Evolutionary conservation across 2,888 invertebrate genomes (phyloP), one percentile per base, ranked within the genome.

Genomic region (Drosophila suboccidentalis): DNA sequence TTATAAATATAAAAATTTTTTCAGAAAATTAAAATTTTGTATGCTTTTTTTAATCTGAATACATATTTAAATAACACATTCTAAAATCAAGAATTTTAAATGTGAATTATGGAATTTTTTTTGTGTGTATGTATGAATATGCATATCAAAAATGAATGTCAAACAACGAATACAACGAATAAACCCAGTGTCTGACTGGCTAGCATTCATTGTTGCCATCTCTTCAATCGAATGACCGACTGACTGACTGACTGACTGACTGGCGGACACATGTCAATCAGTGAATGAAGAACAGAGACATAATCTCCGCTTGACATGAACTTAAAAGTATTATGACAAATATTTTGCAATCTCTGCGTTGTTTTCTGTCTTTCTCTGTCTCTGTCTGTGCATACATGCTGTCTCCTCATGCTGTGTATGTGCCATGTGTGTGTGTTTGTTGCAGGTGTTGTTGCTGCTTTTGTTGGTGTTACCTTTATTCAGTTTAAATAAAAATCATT

Each of bases 241-340:
- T 10, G 50, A 15, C 32, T 22, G 60, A 13, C 17, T 34, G 53
- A 15, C 51, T 51, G 65, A 13, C 51, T 51, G 53, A 44, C 64
- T 79, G 79, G 78, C 80, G 75, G 88, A 78, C 87, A 84, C 71
- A 87, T 88, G 89, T 88, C 86, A 86, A 86, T 86, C 86, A 86
- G 78, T 44, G 46, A 46, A 46, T 46, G 34, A 43, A 71, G 60
- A 71, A 71, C 75, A 74, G 73, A 68, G 71, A 67, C 80, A 83
- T 90, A 90, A 87, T 87, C 87, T 90, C 79, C 74, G 80, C 73
- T 82, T 82, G 87, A 89, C 90, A 86, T 83, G 89, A 81, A 86
- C 87, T 90, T 87, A 87, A 87, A 89, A 85, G 88, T 89, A 85
- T 89, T 86, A 87, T 86, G 86, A 89, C 86, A 86, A 86, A 86